Evolutionary conservation across 2,797 vertebrate species (phyloP), one percentile per base, ranked within the genome.

Genomic region (Echiichthys vipera): DNA sequence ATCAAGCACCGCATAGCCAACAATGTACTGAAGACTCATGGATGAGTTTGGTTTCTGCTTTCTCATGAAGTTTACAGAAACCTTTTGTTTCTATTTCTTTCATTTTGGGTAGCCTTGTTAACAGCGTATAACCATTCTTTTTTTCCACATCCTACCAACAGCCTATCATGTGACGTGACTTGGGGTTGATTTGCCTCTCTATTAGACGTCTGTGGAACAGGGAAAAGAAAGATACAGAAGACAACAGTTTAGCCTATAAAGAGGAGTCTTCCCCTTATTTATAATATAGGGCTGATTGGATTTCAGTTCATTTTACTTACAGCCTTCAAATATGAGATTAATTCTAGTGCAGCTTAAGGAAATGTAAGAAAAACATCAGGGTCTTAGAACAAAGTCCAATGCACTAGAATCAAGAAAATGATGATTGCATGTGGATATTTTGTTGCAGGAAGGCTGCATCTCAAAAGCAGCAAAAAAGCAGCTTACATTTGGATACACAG

Each of bases 401-500:
- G 36, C 40, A 70, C 55, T 27, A 14, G 50, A 45, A 57, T 40
- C 46, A 74, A 63, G 34, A 57, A 32, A n/a, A 62, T 40, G 25
- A 59, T 8, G 0, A 43, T 4, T 32, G 37, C 4, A 29, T 58
- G n/a, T 61, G 70, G 42, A 37, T 50, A 59, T 61, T 43, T 55
- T 36, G 34, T 36, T 13, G 14, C 34, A 32, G 30, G 30, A 32
- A n/a, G n/a, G n/a, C n/a, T 65, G 73, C 58, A 66, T 75, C 25
- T 64, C 18, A 24, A 57, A 46, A 79, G 47, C 24, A 50, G 51
- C 50, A 56, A 43, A 22, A 49, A n/a, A 39, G 37, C 64, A 49
- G 49, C 68, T 70, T 29, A 67, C 65, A 74, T 57, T 50, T 49
- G 62, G 24, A 77, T 66, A 81, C 57, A 86, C 49, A 67, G 50